Conservation (phyloP, 37 sponge, comb jelly and placozoan genomes). For the Hexactinellida sp. region DNA sequence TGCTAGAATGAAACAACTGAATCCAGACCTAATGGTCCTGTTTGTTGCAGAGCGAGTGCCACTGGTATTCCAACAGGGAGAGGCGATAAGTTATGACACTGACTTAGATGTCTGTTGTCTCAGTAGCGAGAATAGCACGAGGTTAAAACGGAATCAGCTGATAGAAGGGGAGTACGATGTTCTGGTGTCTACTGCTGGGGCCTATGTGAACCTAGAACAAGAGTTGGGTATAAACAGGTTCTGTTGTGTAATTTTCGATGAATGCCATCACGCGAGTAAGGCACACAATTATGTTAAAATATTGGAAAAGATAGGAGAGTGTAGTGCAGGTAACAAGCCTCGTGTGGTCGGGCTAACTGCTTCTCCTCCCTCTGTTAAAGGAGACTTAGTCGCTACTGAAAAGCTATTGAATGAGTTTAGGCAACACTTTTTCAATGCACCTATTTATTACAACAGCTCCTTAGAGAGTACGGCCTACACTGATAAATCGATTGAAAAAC, state of each 20-base stretch:
- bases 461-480: neutral
- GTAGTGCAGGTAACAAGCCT: neutral
- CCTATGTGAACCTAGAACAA: neutral
- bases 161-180: neutral
- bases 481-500: neutral
- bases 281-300: neutral
- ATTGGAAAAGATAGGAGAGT: neutral
- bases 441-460: neutral
- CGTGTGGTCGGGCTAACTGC: neutral
- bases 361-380: slow-evolving; percentile 3
- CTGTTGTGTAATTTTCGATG: neutral
- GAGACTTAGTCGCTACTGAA: neutral
- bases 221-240: neutral
- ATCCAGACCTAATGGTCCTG: neutral
- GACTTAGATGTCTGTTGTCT: neutral
- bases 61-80: slow-evolving; percentile 7
- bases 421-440: neutral
- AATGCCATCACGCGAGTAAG: neutral
- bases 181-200: neutral
- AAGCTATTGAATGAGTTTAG: neutral
- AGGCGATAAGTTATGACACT: neutral
- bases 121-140: neutral
- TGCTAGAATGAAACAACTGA: neutral
- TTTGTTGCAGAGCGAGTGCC: neutral
- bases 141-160: neutral